These are phyloP conservation scores for Aricia artaxerxes DNA, from an alignment of 2,888 invertebrate genomes.

Conservation along the genomic window DNA sequence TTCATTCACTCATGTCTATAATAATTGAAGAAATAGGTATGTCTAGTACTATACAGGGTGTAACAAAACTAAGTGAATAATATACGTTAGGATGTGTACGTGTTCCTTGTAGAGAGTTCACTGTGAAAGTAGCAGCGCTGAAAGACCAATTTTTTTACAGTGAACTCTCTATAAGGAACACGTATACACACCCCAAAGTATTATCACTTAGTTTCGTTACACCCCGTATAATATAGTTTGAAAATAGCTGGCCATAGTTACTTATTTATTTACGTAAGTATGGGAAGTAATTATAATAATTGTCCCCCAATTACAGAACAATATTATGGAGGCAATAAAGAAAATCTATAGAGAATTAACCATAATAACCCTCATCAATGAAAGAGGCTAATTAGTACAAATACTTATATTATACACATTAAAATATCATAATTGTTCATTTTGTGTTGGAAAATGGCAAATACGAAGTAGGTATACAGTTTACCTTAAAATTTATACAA, in stretches of 20 bases:
- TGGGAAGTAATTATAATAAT: constrained; percentile 24
- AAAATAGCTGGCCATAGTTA: background rate
- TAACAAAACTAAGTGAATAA: no score
- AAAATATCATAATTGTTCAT: background rate
- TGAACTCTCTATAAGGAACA: no score
- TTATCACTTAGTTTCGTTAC: no score
- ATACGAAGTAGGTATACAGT: background rate
- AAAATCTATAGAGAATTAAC: constrained; percentile 18
- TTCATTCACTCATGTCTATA: no score
- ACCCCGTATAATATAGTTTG: background rate
- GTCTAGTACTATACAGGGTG: background rate
- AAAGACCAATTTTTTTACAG: no score
- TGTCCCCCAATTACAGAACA: constrained; percentile 2
- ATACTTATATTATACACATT: background rate
- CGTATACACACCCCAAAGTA: no score
- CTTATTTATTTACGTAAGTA: constrained; percentile 3
- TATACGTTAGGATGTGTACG: no score
- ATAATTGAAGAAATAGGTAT: background rate
- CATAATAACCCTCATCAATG: constrained; percentile 10
- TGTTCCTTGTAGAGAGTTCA: no score
- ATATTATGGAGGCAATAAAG: constrained; percentile 16
- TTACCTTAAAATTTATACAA: background rate
- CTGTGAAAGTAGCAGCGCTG: no score
- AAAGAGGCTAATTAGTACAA: background rate
- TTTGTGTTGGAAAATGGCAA: background rate